A percentile compares a stretch with the other conserved stretches of the same genome.
These are phyloP conservation scores for Bugula neritina DNA, from an alignment of 2,888 invertebrate genomes.

Conservation along the genomic window DNA sequence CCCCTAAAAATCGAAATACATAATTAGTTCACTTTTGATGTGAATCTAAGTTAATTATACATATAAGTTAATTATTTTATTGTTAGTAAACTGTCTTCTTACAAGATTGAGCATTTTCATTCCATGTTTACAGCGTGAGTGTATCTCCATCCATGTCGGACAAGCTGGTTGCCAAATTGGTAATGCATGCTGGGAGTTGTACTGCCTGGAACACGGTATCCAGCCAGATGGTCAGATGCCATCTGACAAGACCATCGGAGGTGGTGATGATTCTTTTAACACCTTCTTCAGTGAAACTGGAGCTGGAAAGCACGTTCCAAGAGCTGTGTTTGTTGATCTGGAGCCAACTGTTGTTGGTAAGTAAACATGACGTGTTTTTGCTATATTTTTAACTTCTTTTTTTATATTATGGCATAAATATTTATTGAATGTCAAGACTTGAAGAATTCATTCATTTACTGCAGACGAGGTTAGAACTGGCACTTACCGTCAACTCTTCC, in stretches of 20 bases:
- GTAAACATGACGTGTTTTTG: too few species aligned
- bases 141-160: constrained; percentile 52
- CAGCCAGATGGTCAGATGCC: constrained; percentile 57
- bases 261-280: constrained; percentile 76
- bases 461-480: constrained; percentile 46
- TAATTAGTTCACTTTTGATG: too few species aligned
- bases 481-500: constrained; percentile 49
- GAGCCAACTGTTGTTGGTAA: constrained; percentile 85
- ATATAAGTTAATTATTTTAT: too few species aligned
- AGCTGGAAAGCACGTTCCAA: constrained; percentile 87
- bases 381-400: too few species aligned
- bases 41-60: too few species aligned
- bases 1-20: too few species aligned
- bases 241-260: constrained; percentile 67
- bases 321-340: constrained; percentile 82
- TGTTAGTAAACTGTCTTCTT: too few species aligned
- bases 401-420: too few species aligned
- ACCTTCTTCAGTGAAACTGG: constrained; percentile 70
- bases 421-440: too few species aligned
- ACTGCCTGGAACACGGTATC: constrained; percentile 56
- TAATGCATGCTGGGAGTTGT: constrained; percentile 57
- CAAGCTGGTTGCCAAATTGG: constrained; percentile 54
- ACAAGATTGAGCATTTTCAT: too few species aligned
- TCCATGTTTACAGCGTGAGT: constrained; percentile 42
- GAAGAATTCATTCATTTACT: too few species aligned